These are phyloP conservation scores for Bettongia penicillata DNA, from an alignment of 2,113 vertebrate genomes.

Conservation along the genomic window DNA sequence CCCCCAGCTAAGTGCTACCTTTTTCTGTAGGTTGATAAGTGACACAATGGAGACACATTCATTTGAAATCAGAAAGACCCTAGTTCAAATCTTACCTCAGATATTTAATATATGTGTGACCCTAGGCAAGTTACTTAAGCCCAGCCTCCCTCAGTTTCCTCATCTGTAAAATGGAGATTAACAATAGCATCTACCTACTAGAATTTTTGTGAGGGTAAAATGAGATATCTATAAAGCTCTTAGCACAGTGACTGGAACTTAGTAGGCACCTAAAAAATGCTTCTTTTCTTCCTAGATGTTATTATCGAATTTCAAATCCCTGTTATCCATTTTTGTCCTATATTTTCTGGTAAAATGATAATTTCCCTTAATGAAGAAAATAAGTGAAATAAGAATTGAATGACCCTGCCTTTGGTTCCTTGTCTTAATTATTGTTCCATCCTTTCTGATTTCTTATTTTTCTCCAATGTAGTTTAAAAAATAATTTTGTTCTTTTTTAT, in stretches of 20 bases:
- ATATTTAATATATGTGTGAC: neutral
- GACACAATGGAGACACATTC: neutral
- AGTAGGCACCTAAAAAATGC: neutral
- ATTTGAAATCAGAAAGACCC: neutral
- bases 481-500: too few species aligned
- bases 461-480: neutral
- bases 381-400: neutral
- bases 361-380: neutral
- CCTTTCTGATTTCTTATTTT: neutral
- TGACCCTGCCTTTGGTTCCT: neutral
- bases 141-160: neutral
- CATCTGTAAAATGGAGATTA: neutral
- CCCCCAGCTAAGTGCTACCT: too few species aligned
- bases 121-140: neutral
- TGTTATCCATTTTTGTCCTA: neutral
- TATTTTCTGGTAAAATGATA: neutral
- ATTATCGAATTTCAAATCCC: neutral
- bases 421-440: neutral
- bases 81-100: neutral
- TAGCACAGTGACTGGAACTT: too few species aligned
- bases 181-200: neutral
- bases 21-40: too few species aligned
- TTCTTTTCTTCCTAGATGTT: neutral
- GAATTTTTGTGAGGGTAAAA: neutral
- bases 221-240: neutral